Evolutionary conservation across 2,888 invertebrate genomes (phyloP), one percentile per base, ranked within the genome.

Genomic region (Corbicula japonica): DNA sequence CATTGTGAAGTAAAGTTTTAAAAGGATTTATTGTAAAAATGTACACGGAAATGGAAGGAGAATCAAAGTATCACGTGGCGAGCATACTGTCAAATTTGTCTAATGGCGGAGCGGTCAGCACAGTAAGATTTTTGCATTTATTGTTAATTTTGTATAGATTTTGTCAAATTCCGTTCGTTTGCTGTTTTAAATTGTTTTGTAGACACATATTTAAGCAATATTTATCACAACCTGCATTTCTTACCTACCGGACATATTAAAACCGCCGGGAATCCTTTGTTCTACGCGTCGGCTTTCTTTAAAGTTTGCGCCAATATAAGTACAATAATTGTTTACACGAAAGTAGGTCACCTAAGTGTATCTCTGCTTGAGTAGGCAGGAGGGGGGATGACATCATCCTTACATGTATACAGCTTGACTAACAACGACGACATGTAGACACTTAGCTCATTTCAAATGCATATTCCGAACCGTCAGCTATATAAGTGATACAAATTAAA

Each of bases 71-170:
- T 84, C 73, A 80, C 80, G 93, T 93, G 85, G 92, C 93, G n/a
- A 92, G 90, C 84, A 93, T 93, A 63, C 82, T 93, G 61, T 92
- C 93, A 32, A 91, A 90, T 58, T 92, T 93, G 93, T 92, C 93
- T 4, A 91, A 89, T 76, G 92, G 90, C 65, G 91, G 90, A 72
- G 75, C 84, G 38, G 77, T 87, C 28, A 84, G 70, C 50, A 73
- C 85, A 72, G 87, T 87, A 87, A 87, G 87, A 70, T 69, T 70
- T 68, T 61, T 68, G 60, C 12, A 21, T 48, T 48, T 5, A n/a
- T n/a, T 48, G n/a, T 48, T 48, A 15, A 41, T 41, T 12, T 41
- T 10, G 15, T 41, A 12, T 10, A 41, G 15, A 41, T 12, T 12
- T 6, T 60, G 60, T 60, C n/a, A n/a, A 21, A 38, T 15, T 23